Percentiles rank a stretch among this genome's conserved stretches.
Evolutionary conservation across 2,113 vertebrate species (phyloP).

Genomic region (Trachemys scripta): DNA sequence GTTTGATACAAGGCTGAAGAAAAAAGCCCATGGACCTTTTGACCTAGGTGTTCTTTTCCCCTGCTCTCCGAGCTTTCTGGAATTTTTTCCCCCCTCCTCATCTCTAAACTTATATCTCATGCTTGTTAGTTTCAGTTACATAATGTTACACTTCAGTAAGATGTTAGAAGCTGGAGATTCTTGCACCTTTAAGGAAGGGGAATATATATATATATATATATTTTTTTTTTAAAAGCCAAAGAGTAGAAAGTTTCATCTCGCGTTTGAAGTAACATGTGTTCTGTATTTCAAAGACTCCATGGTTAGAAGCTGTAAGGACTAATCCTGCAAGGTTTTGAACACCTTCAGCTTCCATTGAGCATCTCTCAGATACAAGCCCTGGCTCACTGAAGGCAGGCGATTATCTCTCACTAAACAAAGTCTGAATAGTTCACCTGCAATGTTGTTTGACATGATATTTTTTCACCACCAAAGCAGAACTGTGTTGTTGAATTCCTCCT

Average conservation of each 20-base stretch:
- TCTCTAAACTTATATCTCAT: conserved; percentile 11
- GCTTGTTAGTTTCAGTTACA: conserved; percentile 36
- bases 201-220: neutral
- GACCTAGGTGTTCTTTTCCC: neutral
- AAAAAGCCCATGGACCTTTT: neutral
- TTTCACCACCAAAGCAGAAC: conserved; percentile 45
- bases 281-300: neutral
- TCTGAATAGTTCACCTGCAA: conserved; percentile 35
- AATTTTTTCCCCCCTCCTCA: neutral
- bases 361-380: neutral
- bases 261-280: neutral
- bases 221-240: neutral
- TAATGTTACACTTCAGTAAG: neutral
- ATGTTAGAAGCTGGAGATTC: conserved; percentile 20
- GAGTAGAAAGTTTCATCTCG: neutral
- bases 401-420: conserved; percentile 19
- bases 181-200: neutral
- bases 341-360: neutral
- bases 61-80: neutral
- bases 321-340: neutral
- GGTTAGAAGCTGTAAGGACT: neutral
- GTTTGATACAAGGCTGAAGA: neutral
- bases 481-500: conserved; percentile 33
- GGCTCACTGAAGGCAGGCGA: conserved; percentile 2
- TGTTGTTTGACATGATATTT: conserved; percentile 28